These are phyloP conservation scores for Arnoldichthys spilopterus DNA, from an alignment of 2,797 vertebrate species.

Conservation along the genomic window DNA sequence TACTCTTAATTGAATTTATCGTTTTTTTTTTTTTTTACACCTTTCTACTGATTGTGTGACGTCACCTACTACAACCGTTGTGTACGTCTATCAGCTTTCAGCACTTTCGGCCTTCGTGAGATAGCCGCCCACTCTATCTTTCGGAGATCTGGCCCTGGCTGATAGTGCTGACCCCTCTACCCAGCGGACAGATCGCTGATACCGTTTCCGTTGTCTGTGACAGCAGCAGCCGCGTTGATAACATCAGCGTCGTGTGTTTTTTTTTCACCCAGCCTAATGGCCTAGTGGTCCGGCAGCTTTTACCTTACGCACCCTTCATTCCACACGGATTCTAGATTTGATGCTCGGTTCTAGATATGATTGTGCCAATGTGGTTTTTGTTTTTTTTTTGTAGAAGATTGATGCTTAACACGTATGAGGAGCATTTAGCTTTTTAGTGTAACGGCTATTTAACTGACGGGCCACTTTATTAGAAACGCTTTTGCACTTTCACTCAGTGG, in stretches of 20 bases:
- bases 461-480: no score
- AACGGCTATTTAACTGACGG: no score
- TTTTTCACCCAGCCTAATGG: not conserved
- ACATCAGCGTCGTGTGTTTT: not conserved
- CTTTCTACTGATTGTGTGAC: not conserved
- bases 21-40: not conserved
- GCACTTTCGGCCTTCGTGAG: conserved; percentile 44
- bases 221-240: conserved; percentile 9
- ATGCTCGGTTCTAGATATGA: not conserved
- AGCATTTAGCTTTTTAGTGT: not conserved
- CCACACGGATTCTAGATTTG: not conserved
- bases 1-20: no score
- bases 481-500: no score
- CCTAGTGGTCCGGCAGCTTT: not conserved
- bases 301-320: not conserved
- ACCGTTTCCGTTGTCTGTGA: not conserved
- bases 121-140: conserved; percentile 19
- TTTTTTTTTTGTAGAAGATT: no score
- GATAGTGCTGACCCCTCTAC: not conserved
- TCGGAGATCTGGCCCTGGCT: conserved; percentile 22
- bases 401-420: not conserved
- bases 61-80: no score
- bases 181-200: not conserved
- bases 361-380: not conserved
- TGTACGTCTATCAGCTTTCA: not conserved